Percentiles rank a stretch among this genome's conserved stretches.
Evolutionary conservation across 1,140 invertebrate genomes (phyloP).

Genomic region (Drosophila santomea): DNA sequence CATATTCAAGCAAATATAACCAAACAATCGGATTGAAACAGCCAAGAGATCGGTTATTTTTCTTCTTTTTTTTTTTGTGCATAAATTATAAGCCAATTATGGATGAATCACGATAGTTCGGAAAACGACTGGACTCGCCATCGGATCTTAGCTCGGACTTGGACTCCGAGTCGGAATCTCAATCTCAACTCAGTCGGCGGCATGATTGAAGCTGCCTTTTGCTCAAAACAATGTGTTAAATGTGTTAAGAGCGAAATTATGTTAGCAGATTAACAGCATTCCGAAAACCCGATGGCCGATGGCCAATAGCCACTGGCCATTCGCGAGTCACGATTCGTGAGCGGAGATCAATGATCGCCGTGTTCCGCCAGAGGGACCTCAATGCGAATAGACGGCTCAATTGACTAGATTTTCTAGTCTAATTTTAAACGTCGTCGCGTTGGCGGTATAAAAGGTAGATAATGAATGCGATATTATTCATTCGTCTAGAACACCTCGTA

Average conservation of each 20-base stretch:
- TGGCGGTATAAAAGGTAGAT: constrained; percentile 78
- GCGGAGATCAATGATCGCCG: constrained; percentile 30
- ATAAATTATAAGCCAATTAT: constrained; percentile 83
- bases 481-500: constrained; percentile 61
- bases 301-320: constrained; percentile 50
- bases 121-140: constrained; percentile 38
- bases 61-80: constrained; percentile 46
- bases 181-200: constrained; percentile 50
- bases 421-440: constrained; percentile 58
- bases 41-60: constrained; percentile 30
- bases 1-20: constrained; percentile 55
- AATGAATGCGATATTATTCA: constrained; percentile 61
- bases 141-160: constrained; percentile 1
- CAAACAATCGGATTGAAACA: constrained; percentile 61
- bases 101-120: constrained; percentile 71
- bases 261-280: constrained; percentile 82
- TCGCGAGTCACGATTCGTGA: constrained; percentile 35
- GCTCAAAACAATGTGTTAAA: constrained; percentile 80
- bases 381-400: constrained; percentile 47
- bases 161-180: constrained; percentile 39
- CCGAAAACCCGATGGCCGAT: constrained; percentile 66
- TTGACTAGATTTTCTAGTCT: constrained; percentile 69
- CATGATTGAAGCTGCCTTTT: constrained; percentile 65
- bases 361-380: constrained; percentile 34
- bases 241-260: constrained; percentile 83